Evolutionary conservation across 2,888 invertebrate species (phyloP).

Genomic region (Choreutis nemorana): DNA sequence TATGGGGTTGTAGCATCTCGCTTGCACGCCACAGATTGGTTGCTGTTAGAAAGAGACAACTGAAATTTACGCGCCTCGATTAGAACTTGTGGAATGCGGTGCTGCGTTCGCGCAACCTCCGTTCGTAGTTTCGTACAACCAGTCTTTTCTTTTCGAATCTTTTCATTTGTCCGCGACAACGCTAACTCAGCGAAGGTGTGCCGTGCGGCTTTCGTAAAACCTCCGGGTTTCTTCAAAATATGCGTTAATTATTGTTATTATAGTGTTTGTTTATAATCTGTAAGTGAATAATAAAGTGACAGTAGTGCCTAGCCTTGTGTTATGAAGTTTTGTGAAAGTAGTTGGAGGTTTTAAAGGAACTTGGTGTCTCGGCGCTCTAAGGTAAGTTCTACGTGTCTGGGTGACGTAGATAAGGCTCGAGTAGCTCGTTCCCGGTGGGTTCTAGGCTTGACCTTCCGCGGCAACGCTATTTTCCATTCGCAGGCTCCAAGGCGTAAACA

Average conservation of each 20-base stretch:
- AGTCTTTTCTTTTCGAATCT: no score
- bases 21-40: conserved; percentile 12
- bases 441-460: no score
- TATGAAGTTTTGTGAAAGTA: conserved; percentile 57
- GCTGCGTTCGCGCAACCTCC: conserved; percentile 47
- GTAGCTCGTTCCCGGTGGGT: conserved; percentile 1
- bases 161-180: conserved; percentile 40
- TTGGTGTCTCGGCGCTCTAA: conserved; percentile 37
- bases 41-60: conserved; percentile 29
- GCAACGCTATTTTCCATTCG: no score
- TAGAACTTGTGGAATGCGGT: conserved; percentile 55
- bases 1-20: conserved; percentile 19
- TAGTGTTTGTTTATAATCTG: conserved; percentile 38
- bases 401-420: conserved; percentile 12
- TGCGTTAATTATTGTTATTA: conserved; percentile 48
- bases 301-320: conserved; percentile 45
- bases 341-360: conserved; percentile 45
- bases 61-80: conserved; percentile 33
- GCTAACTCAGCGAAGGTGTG: conserved; percentile 29
- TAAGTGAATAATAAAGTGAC: conserved; percentile 45
- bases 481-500: no score
- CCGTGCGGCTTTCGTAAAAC: conserved; percentile 20
- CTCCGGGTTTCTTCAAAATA: conserved; percentile 39
- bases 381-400: conserved; percentile 13
- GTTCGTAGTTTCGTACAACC: conserved; percentile 26